Base-by-base conservation (phyloP, 2,888 invertebrate species). In the Entomobrya proxima region DNA sequence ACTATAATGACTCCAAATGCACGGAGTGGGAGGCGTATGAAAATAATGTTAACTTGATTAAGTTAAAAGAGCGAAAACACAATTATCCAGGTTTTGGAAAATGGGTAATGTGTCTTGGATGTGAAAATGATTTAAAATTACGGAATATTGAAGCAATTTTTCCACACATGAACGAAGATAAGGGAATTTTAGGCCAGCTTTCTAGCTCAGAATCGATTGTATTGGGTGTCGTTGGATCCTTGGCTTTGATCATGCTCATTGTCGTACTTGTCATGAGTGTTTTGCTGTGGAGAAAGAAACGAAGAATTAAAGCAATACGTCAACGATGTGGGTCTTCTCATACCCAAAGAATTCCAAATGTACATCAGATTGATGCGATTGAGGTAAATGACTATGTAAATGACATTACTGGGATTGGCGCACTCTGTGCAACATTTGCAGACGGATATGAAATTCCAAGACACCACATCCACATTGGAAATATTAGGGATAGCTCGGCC, bases 301-400 rank as follows among this genome's bases (percentile, higher is more conserved):
- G 67, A 40, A 75, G 40, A 15, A 47, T 82, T 7, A 50, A 37
- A 3, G 44, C 37, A 9, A n/a, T 74, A 0, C 24, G 72, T 13
- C 32, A 79, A 40, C n/a, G 55, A 40, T 50, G 67, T 35, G 7
- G 24, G 18, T 0, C 15, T n/a, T 32, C n/a, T 32, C 47, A 32
- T 15, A 5, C 64, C 5, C 40, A 35, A 21, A 18, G 77, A n/a
- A 13, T 32, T 5, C 37, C 40, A 27, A 61, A 21, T 18, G 35
- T 82, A 1, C 61, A 47, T 9, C 82, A 82, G 52, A 64, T 21
- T 30, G 64, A 75, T 13, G 24, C 35, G 1, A 76, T 76, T 64
- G 82, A 75, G 13, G 75, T 3, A 13, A 82, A 82, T 37, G 75
- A 82, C 50, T 82, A 82, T 30, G 75, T 50, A 7, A 67, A 82